Evolutionary conservation across 2,888 invertebrate genomes (phyloP).

Genomic region (Agrotis ipsilon): DNA sequence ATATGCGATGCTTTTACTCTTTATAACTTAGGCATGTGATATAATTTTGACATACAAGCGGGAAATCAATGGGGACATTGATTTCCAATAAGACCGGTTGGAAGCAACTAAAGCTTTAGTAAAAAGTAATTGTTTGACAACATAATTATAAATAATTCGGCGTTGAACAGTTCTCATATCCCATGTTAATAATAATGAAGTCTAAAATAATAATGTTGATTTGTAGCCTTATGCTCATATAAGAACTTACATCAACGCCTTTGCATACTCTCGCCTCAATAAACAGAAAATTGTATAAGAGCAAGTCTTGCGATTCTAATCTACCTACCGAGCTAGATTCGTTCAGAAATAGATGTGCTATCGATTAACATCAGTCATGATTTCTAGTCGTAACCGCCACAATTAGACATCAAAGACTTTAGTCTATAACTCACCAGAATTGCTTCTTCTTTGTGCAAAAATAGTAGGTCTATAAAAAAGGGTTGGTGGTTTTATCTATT

Average conservation of each 20-base stretch:
- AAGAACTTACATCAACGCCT: background rate
- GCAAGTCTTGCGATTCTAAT: conserved; percentile 15
- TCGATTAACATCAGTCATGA: conserved; percentile 26
- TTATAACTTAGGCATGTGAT: too few relatives aligned
- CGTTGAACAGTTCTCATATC: conserved; percentile 9
- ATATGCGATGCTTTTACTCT: too few relatives aligned
- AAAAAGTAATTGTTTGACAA: too few relatives aligned
- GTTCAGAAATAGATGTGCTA: conserved; percentile 40
- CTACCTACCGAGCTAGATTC: background rate
- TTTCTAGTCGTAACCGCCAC: conserved; percentile 2
- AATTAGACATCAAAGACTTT: conserved; percentile 44
- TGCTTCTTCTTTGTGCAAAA: conserved; percentile 25
- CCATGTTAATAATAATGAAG: too few relatives aligned
- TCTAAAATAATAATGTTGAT: too few relatives aligned
- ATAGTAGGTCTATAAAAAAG: conserved; percentile 10
- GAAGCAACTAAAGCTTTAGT: too few relatives aligned
- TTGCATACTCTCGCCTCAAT: conserved; percentile 22
- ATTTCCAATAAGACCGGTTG: too few relatives aligned
- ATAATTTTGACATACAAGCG: too few relatives aligned
- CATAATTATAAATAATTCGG: too few relatives aligned
- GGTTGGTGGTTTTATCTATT: conserved; percentile 18
- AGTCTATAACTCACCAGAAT: conserved; percentile 29
- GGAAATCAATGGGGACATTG: too few relatives aligned
- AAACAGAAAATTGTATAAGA: conserved; percentile 16
- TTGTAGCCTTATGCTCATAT: background rate